Evolutionary conservation across 2,888 invertebrate genomes (phyloP).

Genomic region (Isotomurus palustris): DNA sequence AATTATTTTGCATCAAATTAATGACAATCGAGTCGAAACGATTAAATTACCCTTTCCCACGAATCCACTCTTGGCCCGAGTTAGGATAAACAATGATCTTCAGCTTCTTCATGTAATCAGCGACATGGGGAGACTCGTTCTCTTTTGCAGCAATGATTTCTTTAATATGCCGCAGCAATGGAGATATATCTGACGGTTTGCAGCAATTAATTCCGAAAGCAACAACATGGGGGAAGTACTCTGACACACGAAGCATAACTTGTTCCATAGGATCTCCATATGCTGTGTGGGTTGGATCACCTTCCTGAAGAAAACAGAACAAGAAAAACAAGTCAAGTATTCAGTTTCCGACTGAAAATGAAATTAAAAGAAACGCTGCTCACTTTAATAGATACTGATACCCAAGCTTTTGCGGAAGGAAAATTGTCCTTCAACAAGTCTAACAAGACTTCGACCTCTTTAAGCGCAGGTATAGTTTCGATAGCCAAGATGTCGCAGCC

Average conservation of each 20-base stretch:
- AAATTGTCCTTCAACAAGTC: conserved; percentile 68
- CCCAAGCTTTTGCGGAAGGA: conserved; percentile 73
- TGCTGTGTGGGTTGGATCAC: conserved; percentile 55
- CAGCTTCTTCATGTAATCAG: neutral
- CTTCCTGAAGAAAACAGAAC: conserved; percentile 12
- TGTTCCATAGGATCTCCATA: conserved; percentile 76
- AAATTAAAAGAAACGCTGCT: conserved; percentile 1
- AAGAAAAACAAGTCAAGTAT: neutral
- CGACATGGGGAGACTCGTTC: neutral
- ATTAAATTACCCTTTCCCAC: conserved; percentile 51
- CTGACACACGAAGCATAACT: conserved; percentile 57
- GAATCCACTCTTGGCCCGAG: conserved; percentile 77
- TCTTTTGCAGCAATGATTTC: neutral
- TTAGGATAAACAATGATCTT: conserved; percentile 88
- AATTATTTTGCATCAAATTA: no score
- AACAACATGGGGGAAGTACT: conserved; percentile 64
- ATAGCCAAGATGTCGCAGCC: conserved; percentile 81
- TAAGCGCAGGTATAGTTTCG: conserved; percentile 84
- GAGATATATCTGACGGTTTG: conserved; percentile 61
- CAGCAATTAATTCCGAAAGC: conserved; percentile 90
- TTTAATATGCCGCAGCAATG: conserved; percentile 54
- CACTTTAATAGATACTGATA: conserved; percentile 82
- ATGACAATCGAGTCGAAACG: no score
- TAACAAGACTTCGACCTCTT: conserved; percentile 77
- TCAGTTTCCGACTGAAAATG: neutral